Evolutionary conservation across 2,888 invertebrate species (phyloP).

Genomic region (Plebejus melissa): DNA sequence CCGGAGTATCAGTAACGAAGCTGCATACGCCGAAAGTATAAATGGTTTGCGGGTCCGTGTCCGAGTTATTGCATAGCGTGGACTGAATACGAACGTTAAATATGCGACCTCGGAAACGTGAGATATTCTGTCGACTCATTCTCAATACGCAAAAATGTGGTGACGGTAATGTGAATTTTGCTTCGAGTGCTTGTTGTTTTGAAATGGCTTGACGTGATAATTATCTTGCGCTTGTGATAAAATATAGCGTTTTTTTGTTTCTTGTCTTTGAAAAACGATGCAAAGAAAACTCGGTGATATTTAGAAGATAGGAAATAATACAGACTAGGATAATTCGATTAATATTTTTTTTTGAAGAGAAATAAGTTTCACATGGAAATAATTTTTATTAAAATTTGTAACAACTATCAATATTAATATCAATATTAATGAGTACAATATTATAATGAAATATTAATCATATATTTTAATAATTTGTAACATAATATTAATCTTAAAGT

Average conservation of each 20-base stretch:
- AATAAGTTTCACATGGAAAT: no score
- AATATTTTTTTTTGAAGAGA: no score
- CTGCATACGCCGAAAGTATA: slow-evolving; percentile 37
- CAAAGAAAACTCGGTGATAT: not conserved
- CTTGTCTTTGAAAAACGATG: not conserved
- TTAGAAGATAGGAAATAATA: no score
- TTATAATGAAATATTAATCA: no score
- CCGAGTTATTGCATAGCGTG: slow-evolving; percentile 38
- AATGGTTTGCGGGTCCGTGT: slow-evolving; percentile 37
- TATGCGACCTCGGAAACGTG: slow-evolving; percentile 35
- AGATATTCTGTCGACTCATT: slow-evolving; percentile 28
- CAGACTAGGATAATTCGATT: no score
- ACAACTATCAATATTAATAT: no score
- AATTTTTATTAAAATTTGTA: no score
- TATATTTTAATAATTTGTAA: no score
- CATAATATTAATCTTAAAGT: no score
- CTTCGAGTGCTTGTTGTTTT: slow-evolving; percentile 12
- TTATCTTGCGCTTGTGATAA: not conserved
- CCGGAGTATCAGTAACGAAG: slow-evolving; percentile 35
- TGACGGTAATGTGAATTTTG: slow-evolving; percentile 34
- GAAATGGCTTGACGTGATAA: not conserved
- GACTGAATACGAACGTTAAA: slow-evolving; percentile 40
- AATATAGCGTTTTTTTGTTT: not conserved
- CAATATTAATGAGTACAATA: no score
- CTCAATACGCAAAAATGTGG: slow-evolving; percentile 12